These are phyloP conservation scores for Sarcophaga peregrina DNA, from an alignment of 1,140 invertebrate genomes.

Conservation along the genomic window DNA sequence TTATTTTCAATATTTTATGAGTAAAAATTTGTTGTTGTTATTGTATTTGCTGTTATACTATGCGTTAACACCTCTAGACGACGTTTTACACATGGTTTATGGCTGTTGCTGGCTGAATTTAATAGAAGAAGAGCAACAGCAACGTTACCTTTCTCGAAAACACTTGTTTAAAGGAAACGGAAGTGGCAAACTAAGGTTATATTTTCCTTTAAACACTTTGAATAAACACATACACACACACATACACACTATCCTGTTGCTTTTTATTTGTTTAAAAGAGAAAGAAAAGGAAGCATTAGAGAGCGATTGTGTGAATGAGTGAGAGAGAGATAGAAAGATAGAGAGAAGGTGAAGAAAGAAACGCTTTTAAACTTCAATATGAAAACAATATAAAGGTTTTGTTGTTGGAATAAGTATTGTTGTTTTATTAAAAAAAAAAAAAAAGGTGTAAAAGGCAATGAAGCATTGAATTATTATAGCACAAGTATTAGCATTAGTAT, in stretches of 20 bases:
- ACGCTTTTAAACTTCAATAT: background rate
- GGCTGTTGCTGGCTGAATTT: background rate
- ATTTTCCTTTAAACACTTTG: constrained; percentile 13
- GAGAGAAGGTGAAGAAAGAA: too few species aligned
- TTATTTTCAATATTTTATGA: constrained; percentile 66
- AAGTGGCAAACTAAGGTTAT: constrained; percentile 26
- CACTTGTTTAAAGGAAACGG: constrained; percentile 21
- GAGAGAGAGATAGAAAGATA: too few species aligned
- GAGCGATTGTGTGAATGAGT: background rate
- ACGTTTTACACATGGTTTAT: constrained; percentile 12
- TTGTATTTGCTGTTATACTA: constrained; percentile 10
- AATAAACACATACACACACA: background rate
- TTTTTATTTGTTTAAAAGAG: background rate
- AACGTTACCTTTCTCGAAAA: background rate
- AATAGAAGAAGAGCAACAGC: too few species aligned
- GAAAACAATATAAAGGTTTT: background rate
- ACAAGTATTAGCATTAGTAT: background rate
- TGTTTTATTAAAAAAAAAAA: constrained; percentile 5
- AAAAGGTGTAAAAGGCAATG: constrained; percentile 51
- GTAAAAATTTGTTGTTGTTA: constrained; percentile 42
- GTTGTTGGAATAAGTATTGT: background rate
- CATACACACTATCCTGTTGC: background rate
- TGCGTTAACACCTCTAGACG: constrained; percentile 22
- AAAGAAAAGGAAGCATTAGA: background rate
- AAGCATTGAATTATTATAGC: constrained; percentile 59